A percentile compares a stretch with the other conserved stretches of the same genome.
These are phyloP conservation scores for Catocala sponsa DNA, from an alignment of 2,888 invertebrate species.

Conservation along the genomic window DNA sequence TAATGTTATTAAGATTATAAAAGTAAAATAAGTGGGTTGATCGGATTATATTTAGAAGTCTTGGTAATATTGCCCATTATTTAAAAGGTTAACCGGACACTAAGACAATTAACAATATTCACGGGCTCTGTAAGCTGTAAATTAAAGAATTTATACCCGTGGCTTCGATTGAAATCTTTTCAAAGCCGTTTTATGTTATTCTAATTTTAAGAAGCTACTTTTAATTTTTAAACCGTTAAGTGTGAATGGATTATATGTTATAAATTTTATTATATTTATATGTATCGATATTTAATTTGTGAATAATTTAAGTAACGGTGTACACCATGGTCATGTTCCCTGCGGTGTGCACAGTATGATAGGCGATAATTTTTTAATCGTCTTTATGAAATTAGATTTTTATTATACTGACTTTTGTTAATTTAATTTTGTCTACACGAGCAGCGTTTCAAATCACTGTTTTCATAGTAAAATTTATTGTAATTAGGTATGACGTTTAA, in stretches of 20 bases:
- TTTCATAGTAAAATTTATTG: conserved; percentile 30
- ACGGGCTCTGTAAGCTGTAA: conserved; percentile 39
- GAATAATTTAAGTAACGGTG: conserved; percentile 38
- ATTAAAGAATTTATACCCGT: conserved; percentile 47
- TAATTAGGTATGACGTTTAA: conserved; percentile 16
- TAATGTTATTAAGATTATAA: conserved; percentile 33
- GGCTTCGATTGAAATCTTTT: conserved; percentile 44
- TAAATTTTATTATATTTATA: conserved; percentile 35
- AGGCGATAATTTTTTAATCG: conserved; percentile 51
- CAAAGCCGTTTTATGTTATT: conserved; percentile 40
- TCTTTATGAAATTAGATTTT: conserved; percentile 39
- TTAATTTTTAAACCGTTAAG: conserved; percentile 47
- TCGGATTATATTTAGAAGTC: conserved; percentile 25
- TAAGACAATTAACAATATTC: conserved; percentile 37
- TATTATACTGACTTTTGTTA: conserved; percentile 34
- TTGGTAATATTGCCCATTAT: conserved; percentile 33
- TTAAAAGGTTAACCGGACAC: conserved; percentile 40
- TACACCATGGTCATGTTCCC: conserved; percentile 33
- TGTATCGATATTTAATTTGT: conserved; percentile 56
- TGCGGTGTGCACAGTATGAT: conserved; percentile 37
- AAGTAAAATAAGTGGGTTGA: conserved; percentile 33
- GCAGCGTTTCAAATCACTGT: conserved; percentile 25
- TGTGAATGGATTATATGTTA: conserved; percentile 45
- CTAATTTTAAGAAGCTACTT: conserved; percentile 50
- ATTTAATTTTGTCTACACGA: conserved; percentile 20